Conservation (phyloP, 92 coral and sea anemone genomes). For the Desmophyllum pertusum region DNA sequence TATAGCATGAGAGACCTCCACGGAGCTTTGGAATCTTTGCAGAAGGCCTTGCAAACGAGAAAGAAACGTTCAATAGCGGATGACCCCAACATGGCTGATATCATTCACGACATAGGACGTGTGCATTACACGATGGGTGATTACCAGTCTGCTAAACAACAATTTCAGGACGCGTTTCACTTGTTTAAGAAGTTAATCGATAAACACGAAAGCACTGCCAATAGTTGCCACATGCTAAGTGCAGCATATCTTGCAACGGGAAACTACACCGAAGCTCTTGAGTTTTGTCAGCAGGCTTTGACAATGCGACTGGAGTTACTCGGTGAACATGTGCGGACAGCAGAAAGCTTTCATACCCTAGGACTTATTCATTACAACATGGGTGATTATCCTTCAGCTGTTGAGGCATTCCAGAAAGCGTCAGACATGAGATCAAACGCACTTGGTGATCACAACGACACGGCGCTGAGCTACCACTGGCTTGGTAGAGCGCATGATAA, state of each 20-base stretch:
- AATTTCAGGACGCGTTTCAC: not conserved
- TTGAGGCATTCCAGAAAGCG: slow-evolving; percentile 7
- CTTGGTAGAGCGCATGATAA: too few relatives aligned
- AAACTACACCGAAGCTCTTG: not conserved
- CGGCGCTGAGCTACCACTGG: too few relatives aligned
- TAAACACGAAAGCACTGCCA: not conserved
- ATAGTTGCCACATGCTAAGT: not conserved
- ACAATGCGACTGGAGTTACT: not conserved
- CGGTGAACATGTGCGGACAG: not conserved
- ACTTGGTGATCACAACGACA: too few relatives aligned
- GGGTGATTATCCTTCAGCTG: not conserved
- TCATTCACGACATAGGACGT: not conserved
- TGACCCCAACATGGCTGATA: not conserved
- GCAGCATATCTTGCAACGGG: not conserved
- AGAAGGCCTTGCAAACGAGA: not conserved
- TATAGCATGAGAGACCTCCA: not conserved
- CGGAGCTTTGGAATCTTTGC: not conserved
- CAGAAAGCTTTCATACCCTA: not conserved
- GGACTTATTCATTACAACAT: not conserved
- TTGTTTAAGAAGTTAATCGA: not conserved
- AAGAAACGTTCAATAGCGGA: not conserved
- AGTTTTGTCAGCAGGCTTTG: not conserved
- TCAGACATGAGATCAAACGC: not conserved
- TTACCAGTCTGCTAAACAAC: not conserved
- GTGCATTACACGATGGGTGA: not conserved